Evolutionary conservation across 2,113 vertebrate genomes (phyloP).

Genomic region (Mesoclemmys tuberculata): DNA sequence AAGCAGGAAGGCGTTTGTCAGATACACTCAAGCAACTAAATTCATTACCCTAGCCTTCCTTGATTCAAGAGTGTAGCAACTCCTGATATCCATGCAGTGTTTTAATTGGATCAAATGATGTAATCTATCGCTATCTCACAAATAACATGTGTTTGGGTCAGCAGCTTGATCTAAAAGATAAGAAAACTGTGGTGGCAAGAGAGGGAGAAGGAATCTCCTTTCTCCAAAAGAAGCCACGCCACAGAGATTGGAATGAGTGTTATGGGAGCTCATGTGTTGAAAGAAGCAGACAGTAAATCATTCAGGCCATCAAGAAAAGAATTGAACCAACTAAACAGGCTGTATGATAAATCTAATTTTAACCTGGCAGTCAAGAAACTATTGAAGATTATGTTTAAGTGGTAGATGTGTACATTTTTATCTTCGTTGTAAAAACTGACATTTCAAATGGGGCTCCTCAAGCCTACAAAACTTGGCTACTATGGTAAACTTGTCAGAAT

Average conservation of each 20-base stretch:
- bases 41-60: background rate
- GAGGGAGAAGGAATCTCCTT: background rate
- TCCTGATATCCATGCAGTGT: background rate
- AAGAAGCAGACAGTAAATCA: slow-evolving; percentile 41
- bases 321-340: slow-evolving; percentile 44
- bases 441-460: slow-evolving; percentile 20
- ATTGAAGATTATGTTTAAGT: slow-evolving; percentile 52
- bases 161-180: background rate
- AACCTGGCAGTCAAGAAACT: slow-evolving; percentile 38
- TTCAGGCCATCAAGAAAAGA: slow-evolving; percentile 29
- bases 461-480: background rate
- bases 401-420: slow-evolving; percentile 34
- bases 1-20: no score
- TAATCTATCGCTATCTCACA: background rate
- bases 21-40: background rate
- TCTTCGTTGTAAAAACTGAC: slow-evolving; percentile 52
- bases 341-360: slow-evolving; percentile 22
- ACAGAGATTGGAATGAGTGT: background rate
- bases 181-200: background rate
- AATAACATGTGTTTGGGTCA: background rate
- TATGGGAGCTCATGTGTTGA: slow-evolving; percentile 19
- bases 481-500: slow-evolving; percentile 32
- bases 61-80: background rate
- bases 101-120: background rate
- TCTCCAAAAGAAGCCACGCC: background rate